Evolutionary conservation across 2,113 vertebrate genomes (phyloP), one percentile per base, ranked within the genome.

Genomic region (Nannobrachium achirus): DNA sequence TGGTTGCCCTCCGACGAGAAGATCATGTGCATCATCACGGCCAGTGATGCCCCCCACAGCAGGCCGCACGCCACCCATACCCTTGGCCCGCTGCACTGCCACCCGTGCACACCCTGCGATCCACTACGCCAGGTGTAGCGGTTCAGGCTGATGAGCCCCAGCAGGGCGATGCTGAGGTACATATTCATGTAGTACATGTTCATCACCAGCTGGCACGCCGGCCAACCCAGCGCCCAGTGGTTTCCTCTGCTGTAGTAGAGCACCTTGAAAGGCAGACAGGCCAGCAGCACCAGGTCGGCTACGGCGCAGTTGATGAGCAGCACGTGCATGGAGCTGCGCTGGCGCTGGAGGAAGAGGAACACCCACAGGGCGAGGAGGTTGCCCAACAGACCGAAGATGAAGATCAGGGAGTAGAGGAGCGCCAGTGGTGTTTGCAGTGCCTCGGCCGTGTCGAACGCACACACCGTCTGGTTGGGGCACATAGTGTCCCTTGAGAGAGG

Each of bases 171-270:
- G 67, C 97, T 99, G 73, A 95, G 58, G 56, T 98, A 99, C 85
- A 98, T 95, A 85, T 96, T 99, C 90, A 96, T 98, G 86, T 98
- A 99, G 44, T 98, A 99, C 41, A 97, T 53, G 61, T 92, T 98
- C 39, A 93, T 95, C 0, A 92, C 94, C 16, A 89, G 0, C 45
- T 15, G 89, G 87, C 97, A 99, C 39, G 87, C 62, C 0, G 0
- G 1, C 20, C 49, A 6, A 55, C 94, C 93, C 16, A 96, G 76
- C 4, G 44, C 64, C 97, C 97, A 96, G 1, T 4, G 61, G 83
- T 95, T 92, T 15, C 89, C 76, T 0, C 76, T 88, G 9, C 78
- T 9, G 0, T 96, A 94, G 44, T 95, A 94, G n/a, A n/a, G n/a
- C 69, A 97, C 89, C 71, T 95, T 88, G 85, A 97, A 95, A 45